Base-by-base conservation (phyloP, 2,797 vertebrate species). In the Triplophysa bombifrons region DNA sequence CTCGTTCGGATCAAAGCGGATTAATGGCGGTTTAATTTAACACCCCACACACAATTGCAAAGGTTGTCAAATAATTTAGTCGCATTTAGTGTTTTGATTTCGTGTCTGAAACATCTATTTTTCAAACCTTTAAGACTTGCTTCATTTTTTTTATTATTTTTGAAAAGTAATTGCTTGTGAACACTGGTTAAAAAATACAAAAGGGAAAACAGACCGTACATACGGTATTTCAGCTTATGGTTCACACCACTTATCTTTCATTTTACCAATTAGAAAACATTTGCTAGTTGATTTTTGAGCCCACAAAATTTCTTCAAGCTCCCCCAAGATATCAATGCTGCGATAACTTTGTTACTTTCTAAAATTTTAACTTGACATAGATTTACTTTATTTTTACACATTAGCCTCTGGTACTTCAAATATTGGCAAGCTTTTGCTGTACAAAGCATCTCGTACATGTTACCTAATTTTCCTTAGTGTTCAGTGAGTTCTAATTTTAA, bases 11-110 rank as follows among this genome's bases (percentile, higher is more conserved):
- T 46, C 20, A 48, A 46, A 72, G 81, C 73, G 27, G 82, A 74
- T 84, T 83, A 72, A 78, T 89, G 88, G 86, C 81, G 86, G 89
- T 86, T 85, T 88, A 92, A 92, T 91, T 90, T 91, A 92, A 92
- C 84, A 89, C 89, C 89, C 90, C 19, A 46, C 17, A 77, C 53
- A 60, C 13, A 69, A 60, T 60, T 22, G 41, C 27, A 12, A 50
- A 34, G 17, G 22, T 73, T 19, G 56, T 60, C 25, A 61, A 34
- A 63, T 63, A 63, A 34, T 34, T 16, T 14, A 27, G 55, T 12
- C 20, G 25, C 17, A 58, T 48, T 48, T 7, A 63, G 41, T 46
- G 17, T 68, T 56, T 30, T 11, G 41, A 50, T 34, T 20, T 13
- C 27, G 17, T 12, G 34, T 65, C 34, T 20, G 4, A 65, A 65